Evolutionary conservation across 2,797 vertebrate genomes (phyloP), one percentile per base, ranked within the genome.

Genomic region (Scolopax bukidnonensis): DNA sequence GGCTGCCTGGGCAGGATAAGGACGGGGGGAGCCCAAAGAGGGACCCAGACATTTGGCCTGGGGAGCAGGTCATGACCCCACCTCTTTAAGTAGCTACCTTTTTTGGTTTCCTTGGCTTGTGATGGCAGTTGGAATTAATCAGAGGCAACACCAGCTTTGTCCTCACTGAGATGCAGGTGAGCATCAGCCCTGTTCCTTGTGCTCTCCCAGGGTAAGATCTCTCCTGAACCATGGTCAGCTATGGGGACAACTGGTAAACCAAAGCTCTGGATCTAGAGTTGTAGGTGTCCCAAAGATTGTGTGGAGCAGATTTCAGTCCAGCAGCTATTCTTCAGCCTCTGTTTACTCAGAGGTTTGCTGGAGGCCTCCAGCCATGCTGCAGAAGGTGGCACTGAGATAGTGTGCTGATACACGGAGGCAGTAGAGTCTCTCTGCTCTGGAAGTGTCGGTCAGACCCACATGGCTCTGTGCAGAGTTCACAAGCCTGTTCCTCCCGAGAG

Each of bases 391-490:
- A n/a, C 19, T 30, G 59, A 54, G 40, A 4, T 20, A 16, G 27
- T 3, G 14, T 1, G 0, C 36, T 40, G 77, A 38, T 43, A 16
- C 17, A 27, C 0, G 0, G 50, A 33, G 16, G 40, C 59, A 24
- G 36, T 7, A 25, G 43, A 68, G 25, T 9, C 3, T 36, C 25
- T 61, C 28, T 3, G 9, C n/a, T 40, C 59, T 63, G 54, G 12
- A 59, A 27, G 73, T 3, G 25, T 16, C 3, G 2, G 14, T 70
- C 77, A 73, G 89, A 65, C 6, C 51, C 0, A 0, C 1, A 3
- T 32, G 36, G n/a, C 40, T 77, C 59, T 17, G 45, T 1, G 1
- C 28, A 23, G 54, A 32, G 38, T n/a, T 84, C 79, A n/a, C 23
- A 59, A 50, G 33, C 33, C 48, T 17, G 10, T 47, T 69, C n/a